These are phyloP conservation scores for Chaetura pelagica DNA, from an alignment of 2,113 vertebrate genomes.

Conservation along the genomic window DNA sequence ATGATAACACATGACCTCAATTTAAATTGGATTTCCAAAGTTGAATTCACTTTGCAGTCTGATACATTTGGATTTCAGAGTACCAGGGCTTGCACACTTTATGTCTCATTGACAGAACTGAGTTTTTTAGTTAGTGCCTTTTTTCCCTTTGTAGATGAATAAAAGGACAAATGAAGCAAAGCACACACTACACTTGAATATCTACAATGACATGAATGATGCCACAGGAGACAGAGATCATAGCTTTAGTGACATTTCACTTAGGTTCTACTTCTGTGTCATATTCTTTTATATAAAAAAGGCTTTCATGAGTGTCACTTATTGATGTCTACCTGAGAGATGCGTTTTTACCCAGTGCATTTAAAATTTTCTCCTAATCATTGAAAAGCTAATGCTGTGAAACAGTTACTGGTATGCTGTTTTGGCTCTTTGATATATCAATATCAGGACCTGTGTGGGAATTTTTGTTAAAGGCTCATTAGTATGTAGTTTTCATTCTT, in stretches of 20 bases:
- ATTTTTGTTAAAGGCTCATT: constrained; percentile 12
- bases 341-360: neutral
- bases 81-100: neutral
- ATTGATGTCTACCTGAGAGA: neutral
- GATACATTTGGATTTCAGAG: neutral
- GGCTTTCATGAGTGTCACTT: neutral
- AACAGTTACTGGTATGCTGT: neutral
- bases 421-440: neutral
- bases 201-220: constrained; percentile 6
- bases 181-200: neutral
- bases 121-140: neutral
- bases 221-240: neutral
- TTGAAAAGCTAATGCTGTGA: neutral
- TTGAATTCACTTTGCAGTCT: neutral
- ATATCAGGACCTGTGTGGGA: neutral
- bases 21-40: constrained; percentile 24
- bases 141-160: neutral
- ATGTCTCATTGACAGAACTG: neutral
- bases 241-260: neutral
- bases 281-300: neutral
- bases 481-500: neutral
- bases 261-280: neutral
- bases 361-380: constrained; percentile 12
- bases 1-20: neutral
- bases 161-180: constrained; percentile 4